Conservation (phyloP, 2,113 vertebrate genomes). For the Peromyscus polionotus region DNA sequence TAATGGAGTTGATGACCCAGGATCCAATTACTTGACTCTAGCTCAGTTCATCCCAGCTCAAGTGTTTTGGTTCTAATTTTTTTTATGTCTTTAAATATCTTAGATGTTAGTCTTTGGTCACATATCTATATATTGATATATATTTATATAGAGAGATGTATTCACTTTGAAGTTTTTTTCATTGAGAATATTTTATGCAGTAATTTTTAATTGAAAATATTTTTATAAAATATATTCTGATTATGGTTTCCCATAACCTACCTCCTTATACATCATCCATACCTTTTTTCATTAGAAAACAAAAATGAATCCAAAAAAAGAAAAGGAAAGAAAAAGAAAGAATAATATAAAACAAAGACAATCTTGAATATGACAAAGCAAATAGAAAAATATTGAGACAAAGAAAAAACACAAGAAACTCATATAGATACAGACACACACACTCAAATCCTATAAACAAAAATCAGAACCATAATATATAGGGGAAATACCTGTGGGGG, state of each 20-base stretch:
- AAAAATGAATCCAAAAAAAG: not conserved
- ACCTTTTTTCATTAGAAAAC: not conserved
- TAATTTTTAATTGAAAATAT: too few species aligned
- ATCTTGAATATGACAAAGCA: not conserved
- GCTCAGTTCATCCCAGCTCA: not conserved
- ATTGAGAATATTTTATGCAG: too few species aligned
- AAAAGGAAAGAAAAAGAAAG: not conserved
- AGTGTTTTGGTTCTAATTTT: not conserved
- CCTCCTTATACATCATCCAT: not conserved
- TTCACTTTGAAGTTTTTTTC: too few species aligned
- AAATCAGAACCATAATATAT: not conserved
- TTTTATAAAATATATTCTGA: not conserved
- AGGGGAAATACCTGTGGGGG: not conserved
- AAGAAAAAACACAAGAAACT: not conserved
- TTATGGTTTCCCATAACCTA: not conserved
- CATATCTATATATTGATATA: too few species aligned
- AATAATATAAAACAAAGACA: not conserved
- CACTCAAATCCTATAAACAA: not conserved
- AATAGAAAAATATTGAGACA: not conserved
- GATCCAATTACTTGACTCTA: not conserved
- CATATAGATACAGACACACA: not conserved
- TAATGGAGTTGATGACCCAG: not conserved
- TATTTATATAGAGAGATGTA: too few species aligned
- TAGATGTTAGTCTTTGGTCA: not conserved
- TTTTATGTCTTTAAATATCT: not conserved